These are phyloP conservation scores for Carapus acus DNA, from an alignment of 2,797 vertebrate genomes.

Conservation along the genomic window DNA sequence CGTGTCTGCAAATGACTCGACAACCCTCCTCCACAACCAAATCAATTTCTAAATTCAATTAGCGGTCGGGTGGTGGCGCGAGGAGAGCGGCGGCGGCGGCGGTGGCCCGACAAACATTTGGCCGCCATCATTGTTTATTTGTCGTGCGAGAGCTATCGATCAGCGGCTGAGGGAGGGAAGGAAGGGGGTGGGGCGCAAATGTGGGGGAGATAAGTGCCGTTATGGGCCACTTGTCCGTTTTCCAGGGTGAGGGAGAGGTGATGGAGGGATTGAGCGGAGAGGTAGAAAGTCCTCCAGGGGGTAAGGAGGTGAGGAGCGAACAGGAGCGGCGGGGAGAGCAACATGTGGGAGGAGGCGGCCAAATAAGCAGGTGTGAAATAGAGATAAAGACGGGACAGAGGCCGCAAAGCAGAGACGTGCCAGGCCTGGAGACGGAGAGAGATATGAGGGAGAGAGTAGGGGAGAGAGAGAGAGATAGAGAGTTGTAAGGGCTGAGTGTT, in stretches of 20 bases:
- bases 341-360: conserved; percentile 36
- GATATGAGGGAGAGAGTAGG: conserved; percentile 34
- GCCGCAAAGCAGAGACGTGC: conserved; percentile 22
- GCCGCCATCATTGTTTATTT: conserved; percentile 46
- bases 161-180: conserved; percentile 17
- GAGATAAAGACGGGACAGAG: conserved; percentile 24
- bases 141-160: conserved; percentile 52
- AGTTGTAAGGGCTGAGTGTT: conserved; percentile 28
- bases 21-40: conserved; percentile 21
- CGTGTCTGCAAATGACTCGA: conserved; percentile 27
- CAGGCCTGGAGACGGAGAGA: conserved; percentile 28
- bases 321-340: conserved; percentile 9
- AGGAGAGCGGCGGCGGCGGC: conserved; percentile 38
- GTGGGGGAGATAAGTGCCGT: conserved; percentile 32
- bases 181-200: not conserved
- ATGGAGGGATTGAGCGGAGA: conserved; percentile 23
- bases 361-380: conserved; percentile 36
- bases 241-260: not conserved
- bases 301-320: conserved; percentile 7
- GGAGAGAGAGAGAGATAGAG: conserved; percentile 26
- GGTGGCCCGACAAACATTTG: conserved; percentile 49
- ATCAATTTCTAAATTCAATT: conserved; percentile 64
- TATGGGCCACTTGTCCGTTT: conserved; percentile 40
- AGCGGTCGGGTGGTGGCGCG: conserved; percentile 48
- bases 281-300: conserved; percentile 23